Evolutionary conservation across 2,888 invertebrate species (phyloP), one percentile per base, ranked within the genome.

Genomic region (Steinernema carpocapsae): DNA sequence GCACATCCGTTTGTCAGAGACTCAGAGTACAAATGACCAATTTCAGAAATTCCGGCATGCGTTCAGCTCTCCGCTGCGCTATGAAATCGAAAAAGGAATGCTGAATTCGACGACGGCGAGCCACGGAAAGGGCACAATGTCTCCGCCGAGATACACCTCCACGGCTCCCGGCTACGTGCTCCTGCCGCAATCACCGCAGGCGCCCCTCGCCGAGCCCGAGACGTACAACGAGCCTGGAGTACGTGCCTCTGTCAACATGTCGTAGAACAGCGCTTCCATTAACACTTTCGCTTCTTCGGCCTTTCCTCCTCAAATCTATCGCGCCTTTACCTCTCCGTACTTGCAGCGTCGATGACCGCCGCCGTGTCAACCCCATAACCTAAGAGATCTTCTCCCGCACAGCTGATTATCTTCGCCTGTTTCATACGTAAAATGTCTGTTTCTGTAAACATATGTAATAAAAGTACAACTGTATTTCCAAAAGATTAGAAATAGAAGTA

Each of bases 111-210:
- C 48, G 71, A 71, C 71, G 51, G 70, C 29, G 46, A 74, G 72
- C 71, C 73, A 37, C 24, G 70, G 46, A 37, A 78, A 78, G 29
- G 71, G 74, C 6, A 76, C 77, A 22, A 77, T 79, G 19, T 77
- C 82, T 7, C 70, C 80, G 17, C 85, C 84, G 0, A 70, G 84
- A 37, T 86, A 85, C 79, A 80, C 83, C 0, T 75, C 81, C 42
- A 77, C 84, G 22, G 84, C 86, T 24, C 86, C 86, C 7, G 88
- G 87, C n/a, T 88, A 88, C 76, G 80, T 84, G 46, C 79, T 87
- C 1, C 81, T 87, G 29, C 84, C 87, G 14, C 82, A 82, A 42
- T 79, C 75, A 52, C 71, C 77, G 26, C 83, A 84, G 72, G 87
- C 85, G 22, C 85, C 85, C 0, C 79, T 85, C 10, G 85, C 85